Conservation (phyloP, 1,140 invertebrate genomes). For the Drosophila sulfurigaster region DNA sequence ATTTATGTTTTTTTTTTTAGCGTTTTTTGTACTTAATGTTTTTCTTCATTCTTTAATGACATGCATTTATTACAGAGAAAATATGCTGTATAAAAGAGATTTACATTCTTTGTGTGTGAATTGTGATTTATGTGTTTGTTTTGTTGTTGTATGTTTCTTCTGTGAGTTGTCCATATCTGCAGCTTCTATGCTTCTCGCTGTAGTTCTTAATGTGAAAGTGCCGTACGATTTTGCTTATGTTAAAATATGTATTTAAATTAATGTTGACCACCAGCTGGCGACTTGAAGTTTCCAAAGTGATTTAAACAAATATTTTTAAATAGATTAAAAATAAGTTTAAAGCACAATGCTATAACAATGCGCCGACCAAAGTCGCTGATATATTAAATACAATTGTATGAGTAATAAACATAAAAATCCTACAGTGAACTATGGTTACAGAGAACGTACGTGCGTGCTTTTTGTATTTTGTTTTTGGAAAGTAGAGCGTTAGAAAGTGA, state of each 20-base stretch:
- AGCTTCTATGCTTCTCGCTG: constrained; percentile 72
- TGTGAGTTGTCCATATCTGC: constrained; percentile 69
- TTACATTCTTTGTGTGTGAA: constrained; percentile 76
- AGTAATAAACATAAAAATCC: constrained; percentile 60
- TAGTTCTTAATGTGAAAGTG: constrained; percentile 70
- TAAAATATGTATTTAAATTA: constrained; percentile 73
- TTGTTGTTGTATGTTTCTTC: constrained; percentile 20
- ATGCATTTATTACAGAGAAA: constrained; percentile 83
- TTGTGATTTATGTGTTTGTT: constrained; percentile 37
- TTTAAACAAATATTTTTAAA: constrained; percentile 76
- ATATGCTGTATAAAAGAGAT: constrained; percentile 64
- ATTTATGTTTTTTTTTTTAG: constrained; percentile 51
- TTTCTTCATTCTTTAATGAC: constrained; percentile 84
- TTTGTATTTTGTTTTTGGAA: constrained; percentile 35
- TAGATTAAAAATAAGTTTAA: constrained; percentile 76
- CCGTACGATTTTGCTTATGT: constrained; percentile 67
- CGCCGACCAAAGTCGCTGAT: constrained; percentile 58
- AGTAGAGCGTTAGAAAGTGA: constrained; percentile 75
- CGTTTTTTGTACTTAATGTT: constrained; percentile 69
- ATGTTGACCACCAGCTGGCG: constrained; percentile 66
- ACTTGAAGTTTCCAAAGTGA: constrained; percentile 63
- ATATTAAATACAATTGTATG: constrained; percentile 44
- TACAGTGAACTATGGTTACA: constrained; percentile 71
- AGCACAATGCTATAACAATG: constrained; percentile 37
- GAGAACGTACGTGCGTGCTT: constrained; percentile 53